Conservation (phyloP, 2,888 invertebrate genomes). For the Callinectes sapidus region DNA sequence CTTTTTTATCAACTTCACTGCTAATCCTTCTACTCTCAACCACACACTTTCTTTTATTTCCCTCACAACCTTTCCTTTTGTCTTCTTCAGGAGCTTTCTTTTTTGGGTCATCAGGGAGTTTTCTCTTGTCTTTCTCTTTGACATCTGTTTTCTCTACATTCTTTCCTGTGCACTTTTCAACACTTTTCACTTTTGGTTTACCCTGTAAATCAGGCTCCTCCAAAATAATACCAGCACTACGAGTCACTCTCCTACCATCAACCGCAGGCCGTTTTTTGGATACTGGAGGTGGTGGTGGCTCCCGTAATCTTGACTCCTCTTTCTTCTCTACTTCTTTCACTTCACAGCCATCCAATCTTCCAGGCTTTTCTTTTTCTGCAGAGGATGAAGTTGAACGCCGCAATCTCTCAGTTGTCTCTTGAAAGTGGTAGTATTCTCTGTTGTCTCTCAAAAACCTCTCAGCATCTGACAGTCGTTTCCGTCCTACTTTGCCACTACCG, state of each 20-base stretch:
- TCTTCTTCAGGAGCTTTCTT: constrained; percentile 38
- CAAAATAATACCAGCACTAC: constrained; percentile 48
- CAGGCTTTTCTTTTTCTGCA: constrained; percentile 51
- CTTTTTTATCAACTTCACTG: not conserved
- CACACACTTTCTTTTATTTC: not conserved
- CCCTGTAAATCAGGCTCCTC: constrained; percentile 48
- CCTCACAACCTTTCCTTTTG: constrained; percentile 25
- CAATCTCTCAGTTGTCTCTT: constrained; percentile 70
- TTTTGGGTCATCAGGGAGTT: constrained; percentile 25
- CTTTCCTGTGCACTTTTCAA: not conserved
- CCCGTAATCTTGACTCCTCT: constrained; percentile 50
- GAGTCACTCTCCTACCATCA: constrained; percentile 58
- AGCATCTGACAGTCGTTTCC: constrained; percentile 71
- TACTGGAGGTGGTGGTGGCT: not conserved
- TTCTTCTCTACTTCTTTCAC: constrained; percentile 45
- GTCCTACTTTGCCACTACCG: constrained; percentile 53
- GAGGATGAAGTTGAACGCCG: constrained; percentile 61
- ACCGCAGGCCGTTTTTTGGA: constrained; percentile 29
- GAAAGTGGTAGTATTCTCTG: constrained; percentile 71
- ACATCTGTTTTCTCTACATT: constrained; percentile 36
- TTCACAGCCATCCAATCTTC: constrained; percentile 39
- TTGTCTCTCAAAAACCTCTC: constrained; percentile 72
- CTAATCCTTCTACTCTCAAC: constrained; percentile 1
- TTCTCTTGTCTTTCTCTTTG: constrained; percentile 44
- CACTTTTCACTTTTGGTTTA: constrained; percentile 19